phyloP scores from a whole-genome alignment of 2,797 vertebrate species.

The Hylomyscus alleni region DNA sequence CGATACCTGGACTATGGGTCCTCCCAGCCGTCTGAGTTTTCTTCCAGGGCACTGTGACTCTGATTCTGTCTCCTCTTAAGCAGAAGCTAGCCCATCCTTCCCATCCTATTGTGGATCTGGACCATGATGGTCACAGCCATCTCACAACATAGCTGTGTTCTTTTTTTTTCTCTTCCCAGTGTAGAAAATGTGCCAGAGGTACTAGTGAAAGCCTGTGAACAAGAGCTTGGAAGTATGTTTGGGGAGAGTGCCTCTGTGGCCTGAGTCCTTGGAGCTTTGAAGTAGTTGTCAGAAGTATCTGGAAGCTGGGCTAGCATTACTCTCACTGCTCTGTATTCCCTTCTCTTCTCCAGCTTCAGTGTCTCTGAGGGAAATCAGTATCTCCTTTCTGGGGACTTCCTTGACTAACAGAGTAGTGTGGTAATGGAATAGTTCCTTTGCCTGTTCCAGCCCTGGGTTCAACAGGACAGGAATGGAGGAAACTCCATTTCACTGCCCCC shows the following conservation, averaged over 20 bases:
- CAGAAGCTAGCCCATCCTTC: neutral
- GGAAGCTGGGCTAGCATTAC: fast-evolving
- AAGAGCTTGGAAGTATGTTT: neutral
- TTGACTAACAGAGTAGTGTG: neutral
- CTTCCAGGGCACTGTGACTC: neutral
- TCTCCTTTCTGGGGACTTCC: neutral
- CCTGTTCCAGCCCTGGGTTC: neutral
- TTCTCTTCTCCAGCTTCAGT: neutral
- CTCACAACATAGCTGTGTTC: neutral
- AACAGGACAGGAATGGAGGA: neutral
- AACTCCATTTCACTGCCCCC: neutral
- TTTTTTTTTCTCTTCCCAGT: fast-evolving
- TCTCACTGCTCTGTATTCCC: fast-evolving
- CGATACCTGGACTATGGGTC: neutral
- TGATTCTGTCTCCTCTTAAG: neutral
- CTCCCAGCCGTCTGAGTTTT: neutral
- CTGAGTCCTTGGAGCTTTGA: neutral
- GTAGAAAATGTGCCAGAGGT: no score
- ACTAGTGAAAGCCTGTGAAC: neutral
- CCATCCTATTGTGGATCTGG: neutral
- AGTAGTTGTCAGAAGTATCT: neutral
- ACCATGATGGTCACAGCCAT: neutral
- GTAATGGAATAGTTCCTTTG: no score
- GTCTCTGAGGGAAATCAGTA: neutral
- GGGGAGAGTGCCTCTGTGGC: neutral